Base-by-base conservation (phyloP, 2,888 invertebrate genomes). In the Ormyrus thymus region DNA sequence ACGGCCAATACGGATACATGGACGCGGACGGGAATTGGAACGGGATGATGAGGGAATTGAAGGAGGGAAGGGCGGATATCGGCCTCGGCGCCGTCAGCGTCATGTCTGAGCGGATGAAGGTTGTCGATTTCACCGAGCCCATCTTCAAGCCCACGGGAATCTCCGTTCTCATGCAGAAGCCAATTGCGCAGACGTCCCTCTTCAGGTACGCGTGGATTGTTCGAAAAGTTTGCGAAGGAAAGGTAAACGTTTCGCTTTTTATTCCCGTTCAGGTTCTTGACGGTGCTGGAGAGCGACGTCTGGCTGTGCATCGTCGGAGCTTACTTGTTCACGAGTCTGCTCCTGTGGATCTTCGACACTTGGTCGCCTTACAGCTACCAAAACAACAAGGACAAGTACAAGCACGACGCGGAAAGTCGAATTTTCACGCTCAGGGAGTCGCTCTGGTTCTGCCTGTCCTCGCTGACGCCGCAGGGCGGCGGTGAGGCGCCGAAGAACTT, bases 391-490 rank as follows among this genome's bases (percentile, higher is more conserved):
- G 70, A 70, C n/a, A 76, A 76, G 56, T 69, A 97, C 88, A 95
- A 95, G 87, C 95, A 97, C 76, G 97, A 97, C 83, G 96, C 97
- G 83, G 97, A 97, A 86, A 98, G 98, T 87, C 92, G 98, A 5
- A 97, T 97, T 87, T 99, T 99, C 87, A 97, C 95, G 59, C 90
- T 99, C 53, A 98, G 98, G 88, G 99, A 99, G 90, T 98, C 98
- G 86, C 92, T 99, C 0, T 99, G 98, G 98, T 99, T 98, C 89
- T 98, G 98, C 87, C 97, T 99, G 97, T 98, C 98, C 56, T 98
- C 98, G 53, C 91, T 99, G 43, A 99, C 98, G 0, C 98, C 98
- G 0, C 94, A 94, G 91, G 97, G 98, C 0, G 98, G 98, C 0
- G 98, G 98, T 0, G 98, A 98, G 90, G 97, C 98, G 0, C 98